phyloP scores from a whole-genome alignment of 2,113 vertebrate genomes.

The Xiphophorus couchianus region DNA sequence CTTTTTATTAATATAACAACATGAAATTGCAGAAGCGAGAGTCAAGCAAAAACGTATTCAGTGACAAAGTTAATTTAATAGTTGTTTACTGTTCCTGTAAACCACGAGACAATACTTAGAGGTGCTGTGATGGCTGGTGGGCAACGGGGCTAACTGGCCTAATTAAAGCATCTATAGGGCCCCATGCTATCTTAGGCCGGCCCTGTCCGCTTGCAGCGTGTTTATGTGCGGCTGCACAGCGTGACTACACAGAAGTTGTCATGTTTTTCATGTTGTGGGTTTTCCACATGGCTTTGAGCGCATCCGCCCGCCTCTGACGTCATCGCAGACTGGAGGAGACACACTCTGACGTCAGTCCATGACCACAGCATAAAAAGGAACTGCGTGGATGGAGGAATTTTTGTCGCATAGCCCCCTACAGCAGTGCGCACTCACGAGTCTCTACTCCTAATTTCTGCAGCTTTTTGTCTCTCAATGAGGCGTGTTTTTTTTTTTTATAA shows the following conservation, averaged over 20 bases:
- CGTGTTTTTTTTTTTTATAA: not conserved
- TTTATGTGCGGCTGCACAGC: not conserved
- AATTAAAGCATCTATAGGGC: not conserved
- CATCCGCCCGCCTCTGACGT: slow-evolving; percentile 66
- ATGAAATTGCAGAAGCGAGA: not conserved
- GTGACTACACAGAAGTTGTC: slow-evolving; percentile 7
- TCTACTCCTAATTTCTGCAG: not conserved
- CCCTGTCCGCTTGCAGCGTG: not conserved
- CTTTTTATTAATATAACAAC: not conserved
- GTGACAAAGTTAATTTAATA: not conserved
- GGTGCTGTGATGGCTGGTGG: not conserved
- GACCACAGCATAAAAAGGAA: slow-evolving; percentile 37
- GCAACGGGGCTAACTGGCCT: not conserved
- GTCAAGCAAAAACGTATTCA: not conserved
- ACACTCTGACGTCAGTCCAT: slow-evolving; percentile 71
- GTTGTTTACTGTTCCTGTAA: not conserved
- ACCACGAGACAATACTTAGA: not conserved
- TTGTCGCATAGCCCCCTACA: slow-evolving; percentile 60
- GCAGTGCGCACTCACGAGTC: not conserved
- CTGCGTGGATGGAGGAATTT: slow-evolving; percentile 44
- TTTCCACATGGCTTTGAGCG: slow-evolving; percentile 75
- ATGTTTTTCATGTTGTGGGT: slow-evolving; percentile 55
- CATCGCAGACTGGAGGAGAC: slow-evolving; percentile 64
- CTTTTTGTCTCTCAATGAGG: not conserved
- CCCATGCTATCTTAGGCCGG: not conserved